Base-by-base conservation (phyloP, 2,888 invertebrate species). In the Steromphala cineraria region DNA sequence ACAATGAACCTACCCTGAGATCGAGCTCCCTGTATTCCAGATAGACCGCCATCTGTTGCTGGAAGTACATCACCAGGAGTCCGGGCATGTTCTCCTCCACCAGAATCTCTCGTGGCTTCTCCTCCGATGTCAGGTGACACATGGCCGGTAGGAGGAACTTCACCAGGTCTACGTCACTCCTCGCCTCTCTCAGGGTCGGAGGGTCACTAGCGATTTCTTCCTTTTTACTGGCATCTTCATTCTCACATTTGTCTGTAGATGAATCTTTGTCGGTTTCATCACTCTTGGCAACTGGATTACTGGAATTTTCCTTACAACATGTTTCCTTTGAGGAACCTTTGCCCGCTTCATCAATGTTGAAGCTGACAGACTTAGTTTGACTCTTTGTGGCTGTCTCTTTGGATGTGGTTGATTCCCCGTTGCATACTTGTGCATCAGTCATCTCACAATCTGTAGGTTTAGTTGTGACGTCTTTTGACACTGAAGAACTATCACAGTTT, bases 71-170 rank as follows among this genome's bases (percentile, higher is more conserved):
- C 83, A 97, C 96, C 95, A 98, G 96, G 0, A 97, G 97, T 46
- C 82, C 82, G 19, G 88, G 85, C 10, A 84, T 75, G n/a, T 84
- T 82, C 75, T 91, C 94, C 82, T 96, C 95, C 76, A 98, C 94
- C 84, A 98, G 94, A 82, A 97, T 96, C 90, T 96, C 95, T 86
- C 98, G 95, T 0, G 97, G 96, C 88, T 96, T 96, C 89, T 98
- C 98, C 94, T 98, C 98, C 28, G 98, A 97, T 53, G 97, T 86
- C 87, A 98, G 95, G 93, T 98, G 97, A 90, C 98, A 98, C 4
- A 98, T 94, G 0, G 97, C 97, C 2, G 98, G 98, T 82, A 98
- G 94, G 94, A 98, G 95, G 56, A 98, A 95, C 78, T 97, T 95
- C 21, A 98, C 93, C 74, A 97, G 94, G 93, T 98, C 97, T 95